phyloP scores from a whole-genome alignment of 2,888 invertebrate species.

The Acleris laterana region DNA sequence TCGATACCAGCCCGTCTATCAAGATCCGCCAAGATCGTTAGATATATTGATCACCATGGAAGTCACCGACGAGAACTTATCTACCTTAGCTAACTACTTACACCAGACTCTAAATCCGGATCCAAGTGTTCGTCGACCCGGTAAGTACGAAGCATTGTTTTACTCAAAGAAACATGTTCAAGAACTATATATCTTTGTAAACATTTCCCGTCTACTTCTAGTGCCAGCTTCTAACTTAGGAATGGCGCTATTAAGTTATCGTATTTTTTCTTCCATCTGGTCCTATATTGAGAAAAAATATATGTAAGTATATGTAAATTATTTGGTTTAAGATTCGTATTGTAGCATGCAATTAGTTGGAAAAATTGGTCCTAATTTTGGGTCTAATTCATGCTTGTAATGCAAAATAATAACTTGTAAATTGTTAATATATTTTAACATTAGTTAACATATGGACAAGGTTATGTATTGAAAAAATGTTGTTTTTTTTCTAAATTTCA shows the following conservation, averaged over 20 bases:
- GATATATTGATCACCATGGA: slow-evolving; percentile 86
- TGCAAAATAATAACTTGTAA: too few relatives aligned
- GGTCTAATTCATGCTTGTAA: too few relatives aligned
- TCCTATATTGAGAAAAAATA: too few relatives aligned
- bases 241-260: neutral
- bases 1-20: neutral
- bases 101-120: slow-evolving; percentile 95
- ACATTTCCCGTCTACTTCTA: neutral
- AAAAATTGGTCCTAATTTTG: too few relatives aligned
- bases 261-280: too few relatives aligned
- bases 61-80: slow-evolving; percentile 92
- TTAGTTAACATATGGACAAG: too few relatives aligned
- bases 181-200: neutral
- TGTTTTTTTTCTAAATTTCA: too few relatives aligned
- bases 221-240: neutral
- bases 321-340: too few relatives aligned
- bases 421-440: too few relatives aligned
- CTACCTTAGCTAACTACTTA: slow-evolving; percentile 92
- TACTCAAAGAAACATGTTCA: neutral
- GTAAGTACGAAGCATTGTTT: slow-evolving; percentile 72
- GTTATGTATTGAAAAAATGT: too few relatives aligned
- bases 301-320: too few relatives aligned
- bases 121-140: slow-evolving; percentile 91
- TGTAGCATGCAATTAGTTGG: too few relatives aligned
- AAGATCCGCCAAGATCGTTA: neutral